Evolutionary conservation across 2,797 vertebrate species (phyloP), one percentile per base, ranked within the genome.

Genomic region (Falco biarmicus): DNA sequence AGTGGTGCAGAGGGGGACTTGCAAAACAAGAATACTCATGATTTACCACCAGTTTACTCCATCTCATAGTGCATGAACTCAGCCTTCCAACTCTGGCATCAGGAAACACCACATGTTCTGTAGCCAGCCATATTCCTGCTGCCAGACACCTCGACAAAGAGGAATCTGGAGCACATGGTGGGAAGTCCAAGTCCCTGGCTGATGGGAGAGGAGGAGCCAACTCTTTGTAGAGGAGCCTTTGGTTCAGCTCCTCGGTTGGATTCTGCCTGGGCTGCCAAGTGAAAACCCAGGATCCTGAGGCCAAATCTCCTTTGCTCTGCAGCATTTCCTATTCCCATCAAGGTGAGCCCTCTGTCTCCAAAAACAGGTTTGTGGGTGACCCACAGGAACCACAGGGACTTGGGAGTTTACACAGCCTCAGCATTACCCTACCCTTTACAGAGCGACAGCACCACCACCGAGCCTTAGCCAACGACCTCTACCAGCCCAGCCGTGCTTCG

Each of bases 121-220:
- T 37, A 37, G 63, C 22, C 34, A 56, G 53, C 6, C 24, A 8
- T 15, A 7, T 3, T 6, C 37, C 34, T 13, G 16, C 39, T 9
- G 12, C 43, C 64, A 76, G 47, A 34, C 31, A 20, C 15, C 22
- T 0, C 0, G 1, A 28, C 2, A 4, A 15, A 32, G 47, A 4
- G 20, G 28, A 24, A 22, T 3, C 21, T 26, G 45, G 12, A 16
- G 13, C 0, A 0, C 1, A 47, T 0, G 0, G 15, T 11, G 32
- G 53, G 47, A 43, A 10, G 11, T 11, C 25, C 53, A 15, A 18
- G 11, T 11, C 39, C 43, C 14, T 9, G 10, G 22, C 18, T 54
- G 63, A 8, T 25, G 54, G 54, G 10, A 53, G 3, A 37, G 81
- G 53, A 71, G 50, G 14, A 34, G 32, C 34, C 8, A 5, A 13